These are phyloP conservation scores for Bruchidius siliquastri DNA, from an alignment of 2,888 invertebrate genomes.

Conservation along the genomic window DNA sequence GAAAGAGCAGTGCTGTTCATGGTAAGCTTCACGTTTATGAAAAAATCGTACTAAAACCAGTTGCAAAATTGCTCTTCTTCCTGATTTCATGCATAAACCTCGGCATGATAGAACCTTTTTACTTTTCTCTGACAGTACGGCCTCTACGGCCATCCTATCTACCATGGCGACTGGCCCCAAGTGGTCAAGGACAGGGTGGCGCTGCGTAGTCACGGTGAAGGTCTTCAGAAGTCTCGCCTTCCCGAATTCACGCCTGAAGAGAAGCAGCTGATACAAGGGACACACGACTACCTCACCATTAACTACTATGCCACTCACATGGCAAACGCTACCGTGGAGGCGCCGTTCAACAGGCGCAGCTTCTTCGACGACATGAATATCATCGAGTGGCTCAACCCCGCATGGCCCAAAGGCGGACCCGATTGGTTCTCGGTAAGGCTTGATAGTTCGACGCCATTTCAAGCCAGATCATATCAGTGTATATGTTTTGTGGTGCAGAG, in stretches of 20 bases:
- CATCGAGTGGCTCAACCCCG: constrained; percentile 41
- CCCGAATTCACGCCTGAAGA: constrained; percentile 59
- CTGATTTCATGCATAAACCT: too few relatives aligned
- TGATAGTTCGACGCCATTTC: constrained; percentile 17
- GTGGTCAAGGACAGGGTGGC: constrained; percentile 58
- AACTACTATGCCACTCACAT: constrained; percentile 67
- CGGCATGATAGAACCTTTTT: too few relatives aligned
- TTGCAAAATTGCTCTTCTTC: constrained; percentile 1
- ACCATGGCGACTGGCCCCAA: constrained; percentile 63
- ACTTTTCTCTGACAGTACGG: constrained; percentile 31
- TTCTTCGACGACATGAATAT: constrained; percentile 40
- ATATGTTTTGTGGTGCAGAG: too few relatives aligned
- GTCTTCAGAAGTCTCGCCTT: constrained; percentile 57
- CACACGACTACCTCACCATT: constrained; percentile 69
- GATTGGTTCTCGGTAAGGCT: constrained; percentile 38
- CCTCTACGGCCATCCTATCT: constrained; percentile 54
- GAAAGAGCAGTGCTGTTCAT: constrained; percentile 23
- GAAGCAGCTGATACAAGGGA: constrained; percentile 55
- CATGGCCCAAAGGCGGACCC: constrained; percentile 28
- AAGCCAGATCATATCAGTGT: too few relatives aligned
- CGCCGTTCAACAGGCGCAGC: constrained; percentile 12
- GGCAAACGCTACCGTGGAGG: constrained; percentile 31
- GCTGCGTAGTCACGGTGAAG: constrained; percentile 56
- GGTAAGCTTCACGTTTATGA: constrained; percentile 12
- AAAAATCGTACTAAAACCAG: neutral